phyloP scores from a whole-genome alignment of 2,797 vertebrate species.

The Threskiornis aethiopicus region DNA sequence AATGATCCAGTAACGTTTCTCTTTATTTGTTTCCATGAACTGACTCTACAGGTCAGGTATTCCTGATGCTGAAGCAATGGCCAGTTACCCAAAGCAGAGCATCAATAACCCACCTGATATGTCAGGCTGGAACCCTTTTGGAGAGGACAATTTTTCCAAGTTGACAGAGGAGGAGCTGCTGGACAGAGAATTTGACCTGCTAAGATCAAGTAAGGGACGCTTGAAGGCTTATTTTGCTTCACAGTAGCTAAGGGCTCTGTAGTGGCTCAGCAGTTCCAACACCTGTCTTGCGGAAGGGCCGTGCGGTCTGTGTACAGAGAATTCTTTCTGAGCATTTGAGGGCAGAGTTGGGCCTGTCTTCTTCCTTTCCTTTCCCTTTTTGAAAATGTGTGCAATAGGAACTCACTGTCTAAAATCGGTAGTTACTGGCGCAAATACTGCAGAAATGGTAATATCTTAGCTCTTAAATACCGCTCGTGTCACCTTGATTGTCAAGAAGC shows the following conservation, averaged over 20 bases:
- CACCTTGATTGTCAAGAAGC: slow-evolving; percentile 31
- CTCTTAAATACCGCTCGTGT: slow-evolving; percentile 13
- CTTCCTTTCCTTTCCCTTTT: background rate
- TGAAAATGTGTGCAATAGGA: slow-evolving; percentile 34
- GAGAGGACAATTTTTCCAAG: slow-evolving; percentile 97
- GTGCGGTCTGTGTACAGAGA: slow-evolving; percentile 22
- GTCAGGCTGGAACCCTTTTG: slow-evolving; percentile 97
- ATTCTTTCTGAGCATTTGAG: slow-evolving; percentile 78
- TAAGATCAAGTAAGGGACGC: slow-evolving; percentile 95
- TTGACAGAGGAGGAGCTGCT: slow-evolving; percentile 96
- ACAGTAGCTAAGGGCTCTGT: slow-evolving; percentile 71
- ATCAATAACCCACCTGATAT: slow-evolving; percentile 91
- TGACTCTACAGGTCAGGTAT: slow-evolving; percentile 73
- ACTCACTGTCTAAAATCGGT: background rate
- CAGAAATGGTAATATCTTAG: slow-evolving; percentile 28
- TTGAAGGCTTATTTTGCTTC: slow-evolving; percentile 85
- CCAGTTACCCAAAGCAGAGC: slow-evolving; percentile 77
- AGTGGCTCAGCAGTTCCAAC: slow-evolving; percentile 59
- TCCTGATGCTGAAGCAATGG: slow-evolving; percentile 76
- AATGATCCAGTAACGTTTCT: background rate
- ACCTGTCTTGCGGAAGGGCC: slow-evolving; percentile 25
- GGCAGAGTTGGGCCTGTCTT: slow-evolving; percentile 64
- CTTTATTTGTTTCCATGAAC: background rate
- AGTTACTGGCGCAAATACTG: slow-evolving; percentile 27
- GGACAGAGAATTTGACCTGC: slow-evolving; percentile 96